Base-by-base conservation (phyloP, 2,888 invertebrate genomes). In the Ischnus inquisitorius region DNA sequence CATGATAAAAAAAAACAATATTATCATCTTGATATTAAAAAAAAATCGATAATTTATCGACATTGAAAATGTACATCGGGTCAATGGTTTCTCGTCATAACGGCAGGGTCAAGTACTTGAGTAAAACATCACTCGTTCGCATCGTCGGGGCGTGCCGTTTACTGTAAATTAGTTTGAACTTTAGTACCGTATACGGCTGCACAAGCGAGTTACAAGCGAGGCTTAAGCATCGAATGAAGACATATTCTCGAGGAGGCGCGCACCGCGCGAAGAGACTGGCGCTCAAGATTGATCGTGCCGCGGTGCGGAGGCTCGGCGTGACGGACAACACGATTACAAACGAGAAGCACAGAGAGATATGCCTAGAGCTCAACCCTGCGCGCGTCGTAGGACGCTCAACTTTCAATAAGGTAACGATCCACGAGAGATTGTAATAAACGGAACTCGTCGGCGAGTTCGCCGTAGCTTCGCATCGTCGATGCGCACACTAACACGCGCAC, bases 361-460 rank as follows among this genome's bases (percentile, higher is more conserved):
- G 60, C 22, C 43, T 77, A 57, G 68, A 28, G 41, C 57, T 12
- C 46, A 28, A 60, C 41, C 57, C 54, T 54, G 71, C 46, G 57
- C 69, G 57, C 65, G 71, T 79, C 78, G 60, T 54, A 71, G 46
- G 43, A 83, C 69, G 64, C 57, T 79, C 60, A 76, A 71, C 79
- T 71, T 79, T 79, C 83, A 79, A 79, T 76, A 67, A 79, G 79
- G 79, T 76, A 83, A 79, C 64, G 79, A 83, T 79, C 76, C 51
- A 28, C 48, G 67, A 60, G 60, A 71, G 65, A 79, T 83, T 72
- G 76, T 43, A 77, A 65, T 64, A 65, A 34, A 74, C 68, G 43
- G 43, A 76, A 81, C 74, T 75, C 51, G 43, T 57, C 80, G 48
- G 12, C 60, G 51, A 76, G 34, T 54, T 64, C 74, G 60, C 41